phyloP scores from a whole-genome alignment of 2,888 invertebrate species.

The Baronia brevicornis region DNA sequence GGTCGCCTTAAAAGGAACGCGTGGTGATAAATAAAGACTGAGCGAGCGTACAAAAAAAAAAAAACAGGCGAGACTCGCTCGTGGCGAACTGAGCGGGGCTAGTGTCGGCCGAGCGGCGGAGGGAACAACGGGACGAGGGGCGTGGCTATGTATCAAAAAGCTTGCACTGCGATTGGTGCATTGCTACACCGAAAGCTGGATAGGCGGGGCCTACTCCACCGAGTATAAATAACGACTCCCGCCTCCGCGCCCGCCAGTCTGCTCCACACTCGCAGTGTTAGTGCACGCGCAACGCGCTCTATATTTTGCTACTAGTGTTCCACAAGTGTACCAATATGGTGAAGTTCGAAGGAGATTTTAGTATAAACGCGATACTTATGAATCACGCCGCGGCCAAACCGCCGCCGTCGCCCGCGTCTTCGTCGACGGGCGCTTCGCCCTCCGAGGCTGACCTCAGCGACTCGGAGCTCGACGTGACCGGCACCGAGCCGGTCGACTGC shows the following conservation, averaged over 20 bases:
- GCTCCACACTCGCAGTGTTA: conserved; percentile 49
- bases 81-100: conserved; percentile 12
- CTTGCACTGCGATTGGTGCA: conserved; percentile 43
- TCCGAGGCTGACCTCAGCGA: conserved; percentile 73
- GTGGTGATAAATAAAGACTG: conserved; percentile 31
- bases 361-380: conserved; percentile 86
- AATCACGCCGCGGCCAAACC: conserved; percentile 61
- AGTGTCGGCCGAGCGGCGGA: conserved; percentile 18
- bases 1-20: conserved; percentile 18
- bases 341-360: conserved; percentile 83
- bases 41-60: no score
- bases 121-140: conserved; percentile 37
- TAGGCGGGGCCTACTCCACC: conserved; percentile 40
- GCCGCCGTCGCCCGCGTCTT: conserved; percentile 57
- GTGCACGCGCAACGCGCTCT: conserved; percentile 43
- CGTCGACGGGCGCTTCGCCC: conserved; percentile 51
- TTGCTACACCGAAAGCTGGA: conserved; percentile 30
- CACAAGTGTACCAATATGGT: conserved; percentile 60
- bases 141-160: conserved; percentile 59
- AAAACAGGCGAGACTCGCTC: no score
- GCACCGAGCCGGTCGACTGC: conserved; percentile 84
- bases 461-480: conserved; percentile 85
- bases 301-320: conserved; percentile 25
- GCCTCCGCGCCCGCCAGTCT: conserved; percentile 66
- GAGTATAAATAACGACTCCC: conserved; percentile 53